Base-by-base conservation (phyloP, 2,797 vertebrate species). In the Moxostoma hubbsi region DNA sequence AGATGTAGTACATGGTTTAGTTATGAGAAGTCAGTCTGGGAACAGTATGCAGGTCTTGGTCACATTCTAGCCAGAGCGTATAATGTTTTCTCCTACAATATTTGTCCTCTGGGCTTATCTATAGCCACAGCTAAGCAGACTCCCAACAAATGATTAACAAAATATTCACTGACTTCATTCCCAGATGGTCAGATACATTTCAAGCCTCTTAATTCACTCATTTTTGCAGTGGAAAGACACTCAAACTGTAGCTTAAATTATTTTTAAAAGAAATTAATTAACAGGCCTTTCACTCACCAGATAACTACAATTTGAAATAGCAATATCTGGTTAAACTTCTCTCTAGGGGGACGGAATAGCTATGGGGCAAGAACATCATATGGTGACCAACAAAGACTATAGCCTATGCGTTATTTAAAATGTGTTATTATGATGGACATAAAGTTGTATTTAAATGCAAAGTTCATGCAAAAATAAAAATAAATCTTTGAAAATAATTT, bases 61-160 rank as follows among this genome's bases (percentile, higher is more conserved):
- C 80, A 66, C 64, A 82, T 59, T 81, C 63, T 61, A 10, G 57
- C 66, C 8, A 43, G 63, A 73, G 54, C 53, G 59, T 82, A 72
- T 66, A 61, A 70, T 74, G 76, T 77, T 83, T 81, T 76, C 82
- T 77, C 6, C 68, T 73, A 49, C 67, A 73, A 62, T 70, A 75
- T 84, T 82, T 86, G 85, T 82, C 75, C 78, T 82, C 73, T 43
- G 24, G 70, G 58, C 59, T 81, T 84, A 87, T 84, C 83, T 75
- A 58, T 50, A 82, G 73, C 63, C 47, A 71, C 43, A 83, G 83
- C 85, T 83, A 87, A 67, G 66, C 77, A 2, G 75, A 79, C 49
- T 73, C 73, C 77, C 81, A 83, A 85, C 79, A 84, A 86, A 87
- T 85, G 78, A 86, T 86, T 85, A 83, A 83, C 82, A 71, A 72